Conservation (phyloP, 2,113 vertebrate species). For the Mixornis gularis region DNA sequence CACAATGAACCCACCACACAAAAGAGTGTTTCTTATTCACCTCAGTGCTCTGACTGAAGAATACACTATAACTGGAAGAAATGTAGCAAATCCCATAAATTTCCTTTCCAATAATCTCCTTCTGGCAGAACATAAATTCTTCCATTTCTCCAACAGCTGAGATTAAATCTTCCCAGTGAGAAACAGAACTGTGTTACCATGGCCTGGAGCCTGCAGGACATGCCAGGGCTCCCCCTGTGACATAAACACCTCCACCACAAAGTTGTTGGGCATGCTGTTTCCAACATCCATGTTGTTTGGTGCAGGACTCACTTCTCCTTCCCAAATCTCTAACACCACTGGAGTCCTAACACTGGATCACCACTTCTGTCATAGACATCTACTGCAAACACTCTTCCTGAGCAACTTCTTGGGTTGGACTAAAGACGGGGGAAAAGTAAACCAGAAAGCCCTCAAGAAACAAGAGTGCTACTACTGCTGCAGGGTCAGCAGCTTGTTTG, state of each 20-base stretch:
- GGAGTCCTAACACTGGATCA: background rate
- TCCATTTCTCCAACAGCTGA: background rate
- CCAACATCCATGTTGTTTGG: background rate
- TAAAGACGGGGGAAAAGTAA: background rate
- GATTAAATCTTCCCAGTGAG: background rate
- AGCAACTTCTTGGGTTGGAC: background rate
- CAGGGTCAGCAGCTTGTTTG: background rate
- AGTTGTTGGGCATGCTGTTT: accelerated
- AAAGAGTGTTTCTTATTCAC: background rate
- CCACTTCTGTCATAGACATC: background rate
- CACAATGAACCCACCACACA: background rate
- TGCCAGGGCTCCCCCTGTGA: background rate
- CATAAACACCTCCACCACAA: background rate
- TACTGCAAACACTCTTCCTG: accelerated
- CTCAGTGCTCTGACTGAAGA: background rate
- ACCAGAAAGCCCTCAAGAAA: background rate
- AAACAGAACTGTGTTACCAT: background rate
- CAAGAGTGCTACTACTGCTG: background rate
- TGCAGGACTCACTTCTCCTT: background rate
- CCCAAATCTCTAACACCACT: background rate
- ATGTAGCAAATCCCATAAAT: background rate
- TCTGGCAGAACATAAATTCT: background rate
- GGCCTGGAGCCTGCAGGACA: background rate
- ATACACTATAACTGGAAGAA: slow-evolving; percentile 12
- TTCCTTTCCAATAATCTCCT: slow-evolving; percentile 10